These are phyloP conservation scores for Clostera curtula DNA, from an alignment of 2,888 invertebrate genomes.

Conservation along the genomic window DNA sequence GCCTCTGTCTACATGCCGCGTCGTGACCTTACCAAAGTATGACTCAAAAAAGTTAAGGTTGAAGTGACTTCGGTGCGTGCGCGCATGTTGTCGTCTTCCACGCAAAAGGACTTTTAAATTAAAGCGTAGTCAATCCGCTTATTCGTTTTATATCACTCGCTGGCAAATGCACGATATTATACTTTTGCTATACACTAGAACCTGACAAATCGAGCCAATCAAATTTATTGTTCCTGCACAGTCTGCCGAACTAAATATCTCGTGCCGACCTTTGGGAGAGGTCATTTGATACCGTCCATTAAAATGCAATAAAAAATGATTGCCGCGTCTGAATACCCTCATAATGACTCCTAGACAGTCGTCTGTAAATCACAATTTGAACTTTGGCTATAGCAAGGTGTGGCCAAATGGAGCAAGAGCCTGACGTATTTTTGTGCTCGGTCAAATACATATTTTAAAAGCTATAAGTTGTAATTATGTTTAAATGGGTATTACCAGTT, in stretches of 20 bases:
- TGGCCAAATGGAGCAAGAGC: too few species aligned
- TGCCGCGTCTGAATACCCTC: slow-evolving; percentile 24
- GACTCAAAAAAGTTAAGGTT: too few species aligned
- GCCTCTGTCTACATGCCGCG: too few species aligned
- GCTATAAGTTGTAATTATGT: too few species aligned
- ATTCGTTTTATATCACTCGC: background rate
- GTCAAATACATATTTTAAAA: too few species aligned
- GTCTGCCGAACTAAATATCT: slow-evolving; percentile 25
- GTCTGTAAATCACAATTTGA: slow-evolving; percentile 5
- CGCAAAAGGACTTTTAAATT: too few species aligned
- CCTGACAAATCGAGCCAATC: slow-evolving; percentile 7
- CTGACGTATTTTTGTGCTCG: too few species aligned
- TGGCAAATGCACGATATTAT: background rate
- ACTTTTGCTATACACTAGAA: background rate
- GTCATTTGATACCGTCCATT: slow-evolving; percentile 33
- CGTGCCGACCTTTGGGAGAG: slow-evolving; percentile 28
- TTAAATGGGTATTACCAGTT: too few species aligned
- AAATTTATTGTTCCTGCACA: slow-evolving; percentile 15
- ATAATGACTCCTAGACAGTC: slow-evolving; percentile 8
- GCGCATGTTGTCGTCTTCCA: too few species aligned
- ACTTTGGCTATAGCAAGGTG: too few species aligned
- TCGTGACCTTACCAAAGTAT: too few species aligned
- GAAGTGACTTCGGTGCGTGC: too few species aligned
- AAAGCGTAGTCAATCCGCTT: background rate
- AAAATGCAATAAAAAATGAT: slow-evolving; percentile 38